These are phyloP conservation scores for Dendroctonus ponderosae DNA, from an alignment of 1,140 invertebrate species.

Conservation along the genomic window DNA sequence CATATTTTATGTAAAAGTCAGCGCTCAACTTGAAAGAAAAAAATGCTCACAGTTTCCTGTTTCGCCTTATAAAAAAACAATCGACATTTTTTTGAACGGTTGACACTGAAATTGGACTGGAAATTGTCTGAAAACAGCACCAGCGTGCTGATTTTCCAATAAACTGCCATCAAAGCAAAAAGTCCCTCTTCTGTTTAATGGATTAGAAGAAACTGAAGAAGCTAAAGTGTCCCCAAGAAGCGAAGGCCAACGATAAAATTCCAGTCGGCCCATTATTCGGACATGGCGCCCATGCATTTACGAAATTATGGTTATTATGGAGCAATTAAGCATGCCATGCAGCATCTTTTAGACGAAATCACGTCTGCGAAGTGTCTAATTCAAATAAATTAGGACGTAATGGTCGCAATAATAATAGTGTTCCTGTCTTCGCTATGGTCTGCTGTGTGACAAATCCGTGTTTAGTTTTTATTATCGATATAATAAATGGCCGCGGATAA, in stretches of 20 bases:
- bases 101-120: too few species aligned
- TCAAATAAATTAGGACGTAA: constrained; percentile 29
- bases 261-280: constrained; percentile 33
- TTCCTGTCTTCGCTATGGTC: background rate
- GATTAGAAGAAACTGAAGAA: background rate
- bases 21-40: too few species aligned
- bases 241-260: constrained; percentile 43
- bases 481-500: too few species aligned
- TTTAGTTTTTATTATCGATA: too few species aligned
- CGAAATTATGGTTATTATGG: constrained; percentile 42
- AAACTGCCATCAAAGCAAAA: too few species aligned
- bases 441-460: too few species aligned
- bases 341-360: constrained; percentile 30
- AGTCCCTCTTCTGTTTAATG: too few species aligned
- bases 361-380: constrained; percentile 31
- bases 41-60: constrained; percentile 7
- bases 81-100: background rate
- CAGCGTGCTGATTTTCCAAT: too few species aligned
- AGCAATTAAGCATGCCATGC: constrained; percentile 31
- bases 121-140: too few species aligned
- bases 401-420: constrained; percentile 10
- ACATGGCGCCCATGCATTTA: constrained; percentile 41
- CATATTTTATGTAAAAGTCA: constrained; percentile 4
- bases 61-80: background rate
- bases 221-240: constrained; percentile 15